Evolutionary conservation across 1,140 invertebrate genomes (phyloP).

Genomic region (Dendrolimus punctatus): DNA sequence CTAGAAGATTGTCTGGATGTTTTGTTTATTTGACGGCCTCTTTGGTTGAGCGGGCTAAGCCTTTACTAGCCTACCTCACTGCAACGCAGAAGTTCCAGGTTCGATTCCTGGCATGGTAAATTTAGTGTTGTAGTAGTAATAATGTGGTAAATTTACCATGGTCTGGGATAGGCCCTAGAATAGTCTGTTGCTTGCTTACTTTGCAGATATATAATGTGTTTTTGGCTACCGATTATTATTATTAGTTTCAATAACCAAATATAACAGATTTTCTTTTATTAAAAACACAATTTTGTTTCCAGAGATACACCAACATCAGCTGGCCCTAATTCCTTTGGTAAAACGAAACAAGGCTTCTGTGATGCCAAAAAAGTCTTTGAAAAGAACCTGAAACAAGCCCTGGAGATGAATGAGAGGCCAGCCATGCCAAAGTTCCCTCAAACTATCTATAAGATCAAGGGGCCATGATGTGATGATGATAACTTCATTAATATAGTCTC

Average conservation of each 20-base stretch:
- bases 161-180: no score
- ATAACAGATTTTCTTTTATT: not conserved
- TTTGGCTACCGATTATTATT: not conserved
- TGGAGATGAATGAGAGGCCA: constrained; percentile 50
- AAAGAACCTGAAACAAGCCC: constrained; percentile 80
- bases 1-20: no score
- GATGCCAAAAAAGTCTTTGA: constrained; percentile 93
- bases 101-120: no score
- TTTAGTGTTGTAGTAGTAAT: no score
- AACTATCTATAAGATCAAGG: constrained; percentile 60
- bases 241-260: not conserved
- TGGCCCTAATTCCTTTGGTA: constrained; percentile 96
- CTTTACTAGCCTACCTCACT: no score
- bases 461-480: constrained; percentile 29
- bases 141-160: no score
- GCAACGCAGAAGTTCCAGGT: no score
- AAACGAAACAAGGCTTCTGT: constrained; percentile 94
- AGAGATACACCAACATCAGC: constrained; percentile 94
- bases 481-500: not conserved
- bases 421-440: constrained; percentile 46
- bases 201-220: no score
- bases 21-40: no score
- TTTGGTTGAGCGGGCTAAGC: no score
- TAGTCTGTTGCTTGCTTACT: no score
- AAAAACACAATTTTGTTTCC: constrained; percentile 30